Evolutionary conservation across 2,888 invertebrate genomes (phyloP).

Genomic region (Leucophora obtusa): DNA sequence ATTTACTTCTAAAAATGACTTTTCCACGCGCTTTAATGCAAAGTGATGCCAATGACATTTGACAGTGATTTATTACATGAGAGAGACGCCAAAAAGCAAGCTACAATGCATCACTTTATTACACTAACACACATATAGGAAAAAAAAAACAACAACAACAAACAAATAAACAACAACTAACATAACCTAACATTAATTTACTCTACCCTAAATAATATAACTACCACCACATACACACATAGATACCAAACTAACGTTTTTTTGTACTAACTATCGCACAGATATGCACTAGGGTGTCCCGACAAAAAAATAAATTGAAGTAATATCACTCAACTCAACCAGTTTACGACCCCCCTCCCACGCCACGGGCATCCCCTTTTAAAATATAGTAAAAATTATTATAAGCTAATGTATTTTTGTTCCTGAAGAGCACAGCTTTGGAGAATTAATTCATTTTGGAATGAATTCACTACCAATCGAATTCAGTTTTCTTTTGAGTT

Average conservation of each 20-base stretch:
- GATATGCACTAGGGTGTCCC: background rate
- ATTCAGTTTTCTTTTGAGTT: too few species aligned
- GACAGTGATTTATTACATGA: slow-evolving; percentile 78
- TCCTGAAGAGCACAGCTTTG: too few species aligned
- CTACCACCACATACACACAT: background rate
- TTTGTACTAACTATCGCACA: background rate
- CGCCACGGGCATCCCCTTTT: too few species aligned
- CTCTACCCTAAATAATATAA: slow-evolving; percentile 37
- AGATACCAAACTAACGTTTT: too few species aligned
- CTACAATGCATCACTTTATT: slow-evolving; percentile 68
- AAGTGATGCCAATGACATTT: slow-evolving; percentile 76
- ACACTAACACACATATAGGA: slow-evolving; percentile 32
- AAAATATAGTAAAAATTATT: too few species aligned
- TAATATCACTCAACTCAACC: too few species aligned
- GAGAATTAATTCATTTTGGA: too few species aligned
- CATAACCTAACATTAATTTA: slow-evolving; percentile 53
- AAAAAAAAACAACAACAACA: background rate
- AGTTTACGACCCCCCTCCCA: too few species aligned
- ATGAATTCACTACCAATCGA: too few species aligned
- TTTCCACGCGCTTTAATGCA: slow-evolving; percentile 60
- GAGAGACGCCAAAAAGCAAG: slow-evolving; percentile 74
- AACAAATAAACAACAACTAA: slow-evolving; percentile 10
- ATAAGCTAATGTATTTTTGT: too few species aligned
- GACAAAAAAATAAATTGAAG: too few species aligned
- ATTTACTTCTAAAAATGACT: slow-evolving; percentile 56